Conservation (phyloP, 1,140 invertebrate genomes). For the Philotrypesis tridentata region DNA sequence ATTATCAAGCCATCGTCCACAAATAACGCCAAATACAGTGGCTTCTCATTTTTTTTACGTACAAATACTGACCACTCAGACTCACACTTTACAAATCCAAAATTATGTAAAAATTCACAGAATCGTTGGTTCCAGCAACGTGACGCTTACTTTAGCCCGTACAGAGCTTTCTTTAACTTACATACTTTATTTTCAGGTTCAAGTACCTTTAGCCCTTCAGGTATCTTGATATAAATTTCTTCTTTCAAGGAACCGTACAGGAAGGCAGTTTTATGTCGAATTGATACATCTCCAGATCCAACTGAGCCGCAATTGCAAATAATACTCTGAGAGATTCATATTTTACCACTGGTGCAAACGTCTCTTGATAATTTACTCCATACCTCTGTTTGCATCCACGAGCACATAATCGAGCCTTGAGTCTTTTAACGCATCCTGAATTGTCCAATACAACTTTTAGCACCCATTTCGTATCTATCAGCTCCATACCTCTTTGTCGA, state of each 20-base stretch:
- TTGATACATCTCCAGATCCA: background rate
- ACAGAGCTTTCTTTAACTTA: background rate
- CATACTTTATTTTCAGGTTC: slow-evolving; percentile 55
- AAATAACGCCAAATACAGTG: background rate
- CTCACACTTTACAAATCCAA: background rate
- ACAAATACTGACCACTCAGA: background rate
- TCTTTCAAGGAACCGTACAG: background rate
- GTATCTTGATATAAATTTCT: slow-evolving; percentile 3
- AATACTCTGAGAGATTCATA: background rate
- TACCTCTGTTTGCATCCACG: background rate
- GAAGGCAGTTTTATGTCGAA: slow-evolving; percentile 1
- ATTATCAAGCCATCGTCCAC: background rate
- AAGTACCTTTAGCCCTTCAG: slow-evolving; percentile 14
- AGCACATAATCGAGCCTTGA: background rate
- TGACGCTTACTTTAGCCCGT: slow-evolving; percentile 1
- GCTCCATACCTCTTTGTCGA: slow-evolving; percentile 45
- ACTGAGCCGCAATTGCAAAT: background rate
- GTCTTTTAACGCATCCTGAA: no score
- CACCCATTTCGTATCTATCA: background rate
- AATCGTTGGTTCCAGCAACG: background rate
- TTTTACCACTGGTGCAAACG: background rate
- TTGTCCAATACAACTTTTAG: background rate
- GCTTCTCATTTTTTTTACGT: background rate
- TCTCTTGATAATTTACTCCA: background rate
- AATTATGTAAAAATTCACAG: background rate